Percentiles rank a stretch among this genome's conserved stretches.
phyloP scores from a whole-genome alignment of 2,113 vertebrate species.

The Hippocampus comes region DNA sequence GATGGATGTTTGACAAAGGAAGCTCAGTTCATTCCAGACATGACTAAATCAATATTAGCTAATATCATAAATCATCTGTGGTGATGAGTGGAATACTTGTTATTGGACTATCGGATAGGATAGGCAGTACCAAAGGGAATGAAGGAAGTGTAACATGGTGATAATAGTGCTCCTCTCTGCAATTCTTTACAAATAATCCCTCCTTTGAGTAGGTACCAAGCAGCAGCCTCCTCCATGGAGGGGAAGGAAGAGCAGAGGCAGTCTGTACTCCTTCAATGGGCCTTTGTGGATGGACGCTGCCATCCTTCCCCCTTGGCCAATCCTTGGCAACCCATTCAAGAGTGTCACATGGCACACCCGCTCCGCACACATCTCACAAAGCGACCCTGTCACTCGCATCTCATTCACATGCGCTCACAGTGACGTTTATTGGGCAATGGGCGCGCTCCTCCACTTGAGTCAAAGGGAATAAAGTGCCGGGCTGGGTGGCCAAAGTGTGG shows the following conservation, averaged over 20 bases:
- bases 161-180: constrained; percentile 64
- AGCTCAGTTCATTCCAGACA: neutral
- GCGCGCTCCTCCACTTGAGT: constrained; percentile 51
- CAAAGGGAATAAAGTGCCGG: constrained; percentile 56
- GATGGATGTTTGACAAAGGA: neutral
- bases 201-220: constrained; percentile 66
- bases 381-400: constrained; percentile 69
- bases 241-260: constrained; percentile 64
- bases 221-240: constrained; percentile 59
- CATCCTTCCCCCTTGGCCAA: constrained; percentile 57
- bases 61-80: neutral
- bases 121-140: constrained; percentile 34
- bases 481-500: constrained; percentile 65
- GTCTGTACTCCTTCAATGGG: constrained; percentile 64
- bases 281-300: constrained; percentile 67
- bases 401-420: constrained; percentile 75
- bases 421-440: constrained; percentile 51
- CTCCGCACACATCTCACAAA: constrained; percentile 66
- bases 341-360: constrained; percentile 69
- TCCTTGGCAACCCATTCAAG: constrained; percentile 64
- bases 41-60: neutral
- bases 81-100: constrained; percentile 7
- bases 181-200: constrained; percentile 57
- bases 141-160: constrained; percentile 54
- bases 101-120: constrained; percentile 30